These are phyloP conservation scores for Microchrysa polita DNA, from an alignment of 2,888 invertebrate species.

Conservation along the genomic window DNA sequence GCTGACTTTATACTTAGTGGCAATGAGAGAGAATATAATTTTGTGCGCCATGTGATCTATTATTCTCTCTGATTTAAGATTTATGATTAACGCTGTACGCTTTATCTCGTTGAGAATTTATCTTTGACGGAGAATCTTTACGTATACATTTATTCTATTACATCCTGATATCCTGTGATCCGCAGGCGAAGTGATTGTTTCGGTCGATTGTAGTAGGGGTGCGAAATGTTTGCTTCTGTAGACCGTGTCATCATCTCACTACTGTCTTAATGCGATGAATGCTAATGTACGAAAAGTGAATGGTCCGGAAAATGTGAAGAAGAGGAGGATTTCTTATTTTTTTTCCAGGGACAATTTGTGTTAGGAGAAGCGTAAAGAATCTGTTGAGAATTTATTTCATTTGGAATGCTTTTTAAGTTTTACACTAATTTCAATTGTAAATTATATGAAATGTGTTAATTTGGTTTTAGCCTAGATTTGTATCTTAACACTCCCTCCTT, in stretches of 20 bases:
- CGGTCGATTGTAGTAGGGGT: not conserved
- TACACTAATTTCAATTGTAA: not conserved
- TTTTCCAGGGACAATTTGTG: not conserved
- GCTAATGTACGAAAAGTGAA: not conserved
- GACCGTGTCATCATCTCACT: too few relatives aligned
- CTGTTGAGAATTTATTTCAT: not conserved
- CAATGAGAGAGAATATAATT: slow-evolving; percentile 39
- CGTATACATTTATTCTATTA: slow-evolving; percentile 20
- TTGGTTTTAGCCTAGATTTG: too few relatives aligned
- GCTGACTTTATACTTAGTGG: slow-evolving; percentile 30
- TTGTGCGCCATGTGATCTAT: slow-evolving; percentile 39
- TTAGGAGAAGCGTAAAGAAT: not conserved
- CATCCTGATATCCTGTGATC: not conserved
- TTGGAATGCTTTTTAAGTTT: not conserved
- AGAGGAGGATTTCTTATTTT: not conserved
- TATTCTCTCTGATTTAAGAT: slow-evolving; percentile 44
- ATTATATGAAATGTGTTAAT: not conserved
- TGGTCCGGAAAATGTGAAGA: too few relatives aligned
- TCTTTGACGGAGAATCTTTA: not conserved
- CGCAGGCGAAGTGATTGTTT: not conserved
- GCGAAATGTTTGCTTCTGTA: not conserved
- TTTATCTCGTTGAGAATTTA: not conserved
- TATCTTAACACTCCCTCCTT: too few relatives aligned
- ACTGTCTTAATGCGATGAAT: not conserved
- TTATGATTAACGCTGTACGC: slow-evolving; percentile 40